phyloP scores from a whole-genome alignment of 2,888 invertebrate genomes.

The Pseudococcus viburni region DNA sequence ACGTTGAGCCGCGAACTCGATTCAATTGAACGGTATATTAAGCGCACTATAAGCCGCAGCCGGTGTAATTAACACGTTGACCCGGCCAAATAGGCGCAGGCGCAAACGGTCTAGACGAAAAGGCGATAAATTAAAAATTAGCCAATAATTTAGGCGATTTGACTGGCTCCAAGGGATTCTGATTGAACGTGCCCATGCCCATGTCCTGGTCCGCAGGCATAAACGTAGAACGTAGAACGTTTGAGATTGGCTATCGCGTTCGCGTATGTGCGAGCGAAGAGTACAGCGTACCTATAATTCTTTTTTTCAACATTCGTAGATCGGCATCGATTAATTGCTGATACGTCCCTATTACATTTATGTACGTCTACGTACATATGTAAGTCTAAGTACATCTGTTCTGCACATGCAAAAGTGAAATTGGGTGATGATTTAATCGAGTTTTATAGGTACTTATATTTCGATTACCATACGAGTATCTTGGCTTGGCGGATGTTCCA shows the following conservation, averaged over 20 bases:
- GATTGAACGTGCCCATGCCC: neutral
- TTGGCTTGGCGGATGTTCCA: neutral
- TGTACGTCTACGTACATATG: neutral
- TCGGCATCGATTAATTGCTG: neutral
- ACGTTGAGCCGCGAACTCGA: constrained; percentile 19
- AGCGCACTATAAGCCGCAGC: neutral
- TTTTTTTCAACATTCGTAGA: neutral
- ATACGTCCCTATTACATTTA: neutral
- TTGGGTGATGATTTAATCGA: constrained; percentile 25
- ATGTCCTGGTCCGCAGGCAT: neutral
- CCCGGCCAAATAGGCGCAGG: constrained; percentile 3
- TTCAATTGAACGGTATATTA: constrained; percentile 28
- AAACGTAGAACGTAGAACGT: neutral
- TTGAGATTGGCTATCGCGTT: neutral
- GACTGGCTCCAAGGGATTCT: neutral
- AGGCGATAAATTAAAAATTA: constrained; percentile 52
- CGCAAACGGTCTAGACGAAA: constrained; percentile 40
- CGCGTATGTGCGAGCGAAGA: neutral
- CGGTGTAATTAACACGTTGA: constrained; percentile 26
- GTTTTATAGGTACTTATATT: neutral
- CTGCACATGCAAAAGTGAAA: neutral
- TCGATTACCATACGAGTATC: neutral
- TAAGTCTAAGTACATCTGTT: neutral
- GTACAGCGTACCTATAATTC: neutral
- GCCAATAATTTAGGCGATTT: constrained; percentile 29